Conservation (phyloP, 2,113 vertebrate genomes). For the Clarias batrachus region DNA sequence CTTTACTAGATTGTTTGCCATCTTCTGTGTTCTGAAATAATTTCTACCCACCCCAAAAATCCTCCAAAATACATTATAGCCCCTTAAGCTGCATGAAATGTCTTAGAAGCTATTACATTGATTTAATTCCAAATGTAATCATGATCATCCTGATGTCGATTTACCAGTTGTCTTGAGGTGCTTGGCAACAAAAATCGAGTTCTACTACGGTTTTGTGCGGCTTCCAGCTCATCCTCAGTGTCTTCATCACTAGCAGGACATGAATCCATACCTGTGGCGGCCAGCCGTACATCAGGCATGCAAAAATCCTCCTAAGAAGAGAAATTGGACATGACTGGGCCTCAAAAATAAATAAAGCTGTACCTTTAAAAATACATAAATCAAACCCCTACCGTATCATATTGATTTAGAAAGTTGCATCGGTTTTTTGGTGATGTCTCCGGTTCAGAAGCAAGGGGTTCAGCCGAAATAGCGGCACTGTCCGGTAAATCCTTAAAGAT, state of each 20-base stretch:
- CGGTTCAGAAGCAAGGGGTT: constrained; percentile 58
- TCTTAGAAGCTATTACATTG: background rate
- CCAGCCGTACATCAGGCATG: constrained; percentile 68
- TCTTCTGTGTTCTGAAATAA: background rate
- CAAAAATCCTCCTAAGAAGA: constrained; percentile 69
- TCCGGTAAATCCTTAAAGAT: constrained; percentile 53
- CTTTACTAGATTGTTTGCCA: background rate
- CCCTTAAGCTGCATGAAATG: background rate
- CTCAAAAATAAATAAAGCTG: too few species aligned
- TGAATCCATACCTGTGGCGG: constrained; percentile 77
- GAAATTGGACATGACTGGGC: too few species aligned
- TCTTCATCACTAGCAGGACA: constrained; percentile 80
- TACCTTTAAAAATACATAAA: too few species aligned
- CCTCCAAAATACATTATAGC: background rate
- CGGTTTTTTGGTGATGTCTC: constrained; percentile 53
- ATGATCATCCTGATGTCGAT: constrained; percentile 6
- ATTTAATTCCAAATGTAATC: background rate
- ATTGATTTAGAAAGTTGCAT: constrained; percentile 62
- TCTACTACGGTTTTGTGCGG: constrained; percentile 57
- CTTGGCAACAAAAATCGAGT: constrained; percentile 63
- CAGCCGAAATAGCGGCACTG: constrained; percentile 46
- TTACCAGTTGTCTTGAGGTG: constrained; percentile 70
- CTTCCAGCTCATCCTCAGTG: constrained; percentile 74
- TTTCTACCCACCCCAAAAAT: background rate
- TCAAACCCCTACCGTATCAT: constrained; percentile 59